These are phyloP conservation scores for Lepidurus couesii DNA, from an alignment of 1,140 invertebrate species.

Conservation along the genomic window DNA sequence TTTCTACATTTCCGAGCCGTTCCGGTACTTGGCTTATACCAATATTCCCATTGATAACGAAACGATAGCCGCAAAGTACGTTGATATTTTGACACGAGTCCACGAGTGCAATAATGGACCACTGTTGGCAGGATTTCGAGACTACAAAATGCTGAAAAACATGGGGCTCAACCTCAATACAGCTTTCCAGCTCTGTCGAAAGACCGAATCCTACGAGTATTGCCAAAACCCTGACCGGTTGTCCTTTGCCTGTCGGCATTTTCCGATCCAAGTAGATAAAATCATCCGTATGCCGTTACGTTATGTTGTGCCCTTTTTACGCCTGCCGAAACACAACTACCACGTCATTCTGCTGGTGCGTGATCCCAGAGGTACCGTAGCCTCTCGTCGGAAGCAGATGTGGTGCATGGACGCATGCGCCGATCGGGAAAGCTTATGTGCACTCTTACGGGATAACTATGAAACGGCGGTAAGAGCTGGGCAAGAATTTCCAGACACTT, in stretches of 20 bases:
- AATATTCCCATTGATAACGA: background rate
- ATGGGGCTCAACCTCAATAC: background rate
- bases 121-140: background rate
- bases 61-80: background rate
- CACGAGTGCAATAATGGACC: background rate
- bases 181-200: background rate
- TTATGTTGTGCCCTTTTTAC: background rate
- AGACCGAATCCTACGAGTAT: background rate
- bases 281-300: background rate
- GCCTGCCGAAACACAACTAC: background rate
- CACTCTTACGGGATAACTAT: background rate
- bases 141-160: background rate
- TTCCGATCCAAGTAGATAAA: background rate
- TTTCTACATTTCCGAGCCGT: conserved; percentile 81
- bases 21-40: conserved; percentile 54
- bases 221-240: background rate
- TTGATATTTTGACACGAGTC: background rate
- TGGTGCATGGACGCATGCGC: background rate
- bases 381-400: background rate
- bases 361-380: conserved; percentile 6
- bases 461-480: background rate
- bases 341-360: conserved; percentile 3
- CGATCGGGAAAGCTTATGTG: background rate
- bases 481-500: background rate
- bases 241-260: background rate